Evolutionary conservation across 2,888 invertebrate species (phyloP).

Genomic region (Dryobota labecula): DNA sequence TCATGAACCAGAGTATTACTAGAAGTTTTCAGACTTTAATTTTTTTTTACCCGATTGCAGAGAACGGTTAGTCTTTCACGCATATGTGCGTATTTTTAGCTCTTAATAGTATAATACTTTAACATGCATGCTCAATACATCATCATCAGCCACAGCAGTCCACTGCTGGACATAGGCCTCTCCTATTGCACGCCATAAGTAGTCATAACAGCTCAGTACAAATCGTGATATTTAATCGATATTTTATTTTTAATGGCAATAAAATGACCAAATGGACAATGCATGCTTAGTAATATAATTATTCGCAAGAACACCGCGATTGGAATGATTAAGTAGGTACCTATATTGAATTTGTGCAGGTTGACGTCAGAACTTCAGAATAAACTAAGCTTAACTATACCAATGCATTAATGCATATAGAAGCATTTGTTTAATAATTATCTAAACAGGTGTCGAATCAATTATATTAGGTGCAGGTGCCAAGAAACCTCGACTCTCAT

Average conservation of each 20-base stretch:
- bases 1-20: constrained; percentile 29
- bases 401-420: constrained; percentile 1
- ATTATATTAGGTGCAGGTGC: background rate
- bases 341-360: constrained; percentile 23
- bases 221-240: background rate
- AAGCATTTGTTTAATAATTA: constrained; percentile 8
- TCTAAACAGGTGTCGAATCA: constrained; percentile 25
- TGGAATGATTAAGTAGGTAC: constrained; percentile 43
- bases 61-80: background rate
- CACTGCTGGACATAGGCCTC: too few species aligned
- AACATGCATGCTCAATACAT: background rate
- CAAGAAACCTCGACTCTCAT: constrained; percentile 20
- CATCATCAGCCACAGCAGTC: too few species aligned
- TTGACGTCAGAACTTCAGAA: constrained; percentile 26
- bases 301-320: constrained; percentile 36
- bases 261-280: background rate
- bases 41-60: background rate
- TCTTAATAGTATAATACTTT: background rate
- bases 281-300: background rate
- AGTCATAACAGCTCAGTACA: background rate
- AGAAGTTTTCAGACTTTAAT: background rate
- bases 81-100: background rate
- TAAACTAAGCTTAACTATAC: background rate
- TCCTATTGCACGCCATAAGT: too few species aligned
- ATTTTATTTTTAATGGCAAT: background rate